Evolutionary conservation across 2,113 vertebrate species (phyloP), one percentile per base, ranked within the genome.

Genomic region (Phasianus colchicus): DNA sequence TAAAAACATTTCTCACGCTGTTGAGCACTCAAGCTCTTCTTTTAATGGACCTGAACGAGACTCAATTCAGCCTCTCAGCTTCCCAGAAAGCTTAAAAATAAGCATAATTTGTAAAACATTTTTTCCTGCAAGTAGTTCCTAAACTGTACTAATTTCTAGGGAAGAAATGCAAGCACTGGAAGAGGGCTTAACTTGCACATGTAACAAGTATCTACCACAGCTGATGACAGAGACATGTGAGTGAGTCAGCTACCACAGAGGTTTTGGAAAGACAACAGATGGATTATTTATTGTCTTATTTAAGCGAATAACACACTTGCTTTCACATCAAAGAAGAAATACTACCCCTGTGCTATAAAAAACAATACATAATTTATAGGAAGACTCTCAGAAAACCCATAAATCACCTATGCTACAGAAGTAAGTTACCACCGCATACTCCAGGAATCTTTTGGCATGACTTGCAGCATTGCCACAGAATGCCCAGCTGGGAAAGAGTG

Each of bases 251-350:
- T 20, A 85, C 67, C 89, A 73, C 24, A 50, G 75, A 79, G 25
- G 45, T 71, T 83, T 88, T 80, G 82, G 71, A 66, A 80, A 67
- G 67, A 55, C 11, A 94, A 47, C 74, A 83, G 42, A 64, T 52
- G 75, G 76, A 15, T 34, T 81, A 74, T 64, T 73, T 55, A 66
- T 38, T 54, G 40, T 45, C 67, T 78, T 83, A 58, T 67, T 88
- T 71, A 86, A 55, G 15, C 29, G 57, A 81, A 24, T 12, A 77
- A 60, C 34, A 86, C 45, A 71, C 21, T 24, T 61, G 45, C 6
- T 89, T 87, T 48, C 20, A 27, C 12, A 60, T 17, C 10, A 29
- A 38, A 76, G 43, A 74, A 92, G 52, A 92, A 89, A 86, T 43
- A 80, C 13, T 74, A 75, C 43, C 9, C 38, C 21, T 74, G 42